Evolutionary conservation across 30 jellyfish, hydroid and myxozoan species (phyloP).

Genomic region (Aurelia sp.): DNA sequence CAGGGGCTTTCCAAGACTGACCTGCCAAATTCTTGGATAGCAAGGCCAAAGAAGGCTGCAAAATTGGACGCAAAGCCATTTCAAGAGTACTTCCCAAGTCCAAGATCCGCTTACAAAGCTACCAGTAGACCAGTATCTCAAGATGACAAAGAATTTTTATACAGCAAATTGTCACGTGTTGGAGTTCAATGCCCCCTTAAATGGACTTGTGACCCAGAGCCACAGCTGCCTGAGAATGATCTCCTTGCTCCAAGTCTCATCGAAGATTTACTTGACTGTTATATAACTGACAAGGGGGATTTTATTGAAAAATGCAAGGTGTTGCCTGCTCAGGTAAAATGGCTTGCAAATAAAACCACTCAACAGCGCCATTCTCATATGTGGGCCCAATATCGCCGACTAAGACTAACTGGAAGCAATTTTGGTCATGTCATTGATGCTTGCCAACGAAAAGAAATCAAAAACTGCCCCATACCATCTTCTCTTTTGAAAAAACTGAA

Average conservation of each 20-base stretch:
- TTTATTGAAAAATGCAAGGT: conserved; percentile 27
- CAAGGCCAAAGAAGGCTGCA: conserved; percentile 10
- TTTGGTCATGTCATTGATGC: conserved; percentile 31
- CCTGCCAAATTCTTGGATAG: conserved; percentile 31
- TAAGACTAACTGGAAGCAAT: conserved; percentile 37
- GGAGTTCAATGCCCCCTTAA: too few species aligned
- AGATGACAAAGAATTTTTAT: too few species aligned
- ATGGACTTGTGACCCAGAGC: too few species aligned
- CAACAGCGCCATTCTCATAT: conserved; percentile 11
- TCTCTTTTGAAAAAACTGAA: conserved; percentile 10
- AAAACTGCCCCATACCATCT: not conserved
- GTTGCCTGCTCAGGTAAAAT: not conserved
- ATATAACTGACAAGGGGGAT: not conserved
- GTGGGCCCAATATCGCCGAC: conserved; percentile 39
- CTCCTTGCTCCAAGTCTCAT: too few species aligned
- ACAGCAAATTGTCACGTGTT: too few species aligned
- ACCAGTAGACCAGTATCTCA: too few species aligned
- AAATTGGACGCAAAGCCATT: too few species aligned
- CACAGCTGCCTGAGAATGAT: too few species aligned
- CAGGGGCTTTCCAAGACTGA: conserved; percentile 45
- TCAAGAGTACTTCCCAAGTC: too few species aligned
- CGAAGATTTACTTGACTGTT: too few species aligned
- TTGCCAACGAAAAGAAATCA: not conserved
- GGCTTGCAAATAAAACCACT: conserved; percentile 27
- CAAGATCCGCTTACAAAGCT: too few species aligned